Evolutionary conservation across 2,888 invertebrate species (phyloP), one percentile per base, ranked within the genome.

Genomic region (Oxystoma pomonae): DNA sequence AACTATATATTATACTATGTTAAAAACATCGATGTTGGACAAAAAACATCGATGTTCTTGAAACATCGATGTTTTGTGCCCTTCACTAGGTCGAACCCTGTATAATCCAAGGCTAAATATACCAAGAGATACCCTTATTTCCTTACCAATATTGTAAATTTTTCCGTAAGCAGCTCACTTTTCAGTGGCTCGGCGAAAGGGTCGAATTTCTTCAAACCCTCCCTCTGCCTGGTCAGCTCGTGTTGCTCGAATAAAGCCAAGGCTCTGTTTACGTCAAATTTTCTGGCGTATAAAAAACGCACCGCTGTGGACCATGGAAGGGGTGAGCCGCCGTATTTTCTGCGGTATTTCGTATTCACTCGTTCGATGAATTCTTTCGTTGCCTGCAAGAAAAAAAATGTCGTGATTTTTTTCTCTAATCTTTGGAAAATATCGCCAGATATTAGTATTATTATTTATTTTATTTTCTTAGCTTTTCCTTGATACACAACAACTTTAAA

Each of bases 121-220:
- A n/a, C n/a, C n/a, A n/a, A n/a, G n/a, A n/a, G n/a, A n/a, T n/a
- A n/a, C n/a, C n/a, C n/a, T n/a, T n/a, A n/a, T 35, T 35, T 55
- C 80, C 87, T 84, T 78, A 94, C 94, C 87, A 98, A 83, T 78
- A 98, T 91, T 70, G 97, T 97, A 81, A 98, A 97, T 85, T 98
- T 98, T 71, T 94, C 96, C 62, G 96, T 96, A 74, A 88, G 87
- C 67, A 98, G 82, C 83, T 98, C 98, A 50, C 88, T 88, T 75
- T 89, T 87, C 59, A 98, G 84, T 1, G 94, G 93, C 74, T 94
- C 93, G 73, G 87, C 85, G 70, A 86, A 85, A 1, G 96, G 91
- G 80, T 96, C 90, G 74, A 98, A 90, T 74, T 88, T 85, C 68
- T 86, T 87, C 67, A 98, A 86, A 59, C 94, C 93, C 82, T 98